Evolutionary conservation across 2,113 vertebrate genomes (phyloP), one percentile per base, ranked within the genome.

Genomic region (Promerops cafer): DNA sequence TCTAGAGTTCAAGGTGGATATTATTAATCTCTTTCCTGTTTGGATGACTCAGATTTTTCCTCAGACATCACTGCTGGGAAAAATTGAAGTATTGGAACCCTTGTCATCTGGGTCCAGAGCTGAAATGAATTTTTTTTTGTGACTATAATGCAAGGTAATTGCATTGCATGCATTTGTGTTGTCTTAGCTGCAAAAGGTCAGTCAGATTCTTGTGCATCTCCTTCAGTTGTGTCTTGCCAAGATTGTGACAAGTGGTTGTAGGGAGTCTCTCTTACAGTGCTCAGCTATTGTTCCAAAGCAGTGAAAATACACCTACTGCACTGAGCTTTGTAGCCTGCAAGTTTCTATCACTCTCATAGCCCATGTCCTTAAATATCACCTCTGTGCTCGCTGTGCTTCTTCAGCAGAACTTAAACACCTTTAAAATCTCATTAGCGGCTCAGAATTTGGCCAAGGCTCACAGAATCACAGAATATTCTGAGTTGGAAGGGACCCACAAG

Each of bases 11-110:
- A 88, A 77, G 33, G 53, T 78, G 44, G 59, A 47, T 84, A 75
- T 82, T 96, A 74, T 57, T 92, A 6, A 93, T 60, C 52, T 70
- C 35, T 74, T 89, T 65, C 49, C 39, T 74, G 45, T 63, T 42
- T 47, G 47, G 15, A 91, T 94, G 90, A 94, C 75, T 91, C 93
- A 96, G 83, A 84, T 10, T 65, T 93, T 96, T 81, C 42, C 21
- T 90, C 79, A 90, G 85, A 91, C 71, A 85, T 80, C 23, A 75
- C 77, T 83, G 76, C 57, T 80, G 70, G 26, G 52, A n/a, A 81
- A 75, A 80, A 63, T 69, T 16, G 49, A 77, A 28, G 26, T 40
- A 82, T 70, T 83, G 42, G 70, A 96, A 91, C 54, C 57, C 40
- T 90, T 84, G 37, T 61, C 0, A 0, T 76, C 87, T 87, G 42